Evolutionary conservation across 2,888 invertebrate genomes (phyloP).

Genomic region (Exocentrus adspersus): DNA sequence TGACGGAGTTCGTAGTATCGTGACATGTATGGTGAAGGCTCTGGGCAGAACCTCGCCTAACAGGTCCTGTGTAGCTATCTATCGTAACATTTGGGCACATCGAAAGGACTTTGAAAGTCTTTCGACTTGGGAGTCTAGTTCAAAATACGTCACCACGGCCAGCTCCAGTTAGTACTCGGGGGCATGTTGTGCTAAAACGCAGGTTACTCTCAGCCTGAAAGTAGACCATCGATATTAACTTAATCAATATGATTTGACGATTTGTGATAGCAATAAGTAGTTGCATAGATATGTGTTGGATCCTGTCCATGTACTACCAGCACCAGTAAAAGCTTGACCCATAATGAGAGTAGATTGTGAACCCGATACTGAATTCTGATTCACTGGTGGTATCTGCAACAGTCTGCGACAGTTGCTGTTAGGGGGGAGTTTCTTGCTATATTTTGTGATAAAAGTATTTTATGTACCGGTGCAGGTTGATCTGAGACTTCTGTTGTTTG

Average conservation of each 20-base stretch:
- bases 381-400: constrained; percentile 50
- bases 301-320: constrained; percentile 84
- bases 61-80: constrained; percentile 94
- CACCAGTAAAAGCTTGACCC: constrained; percentile 59
- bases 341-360: constrained; percentile 52
- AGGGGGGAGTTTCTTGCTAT: constrained; percentile 60
- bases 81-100: constrained; percentile 93
- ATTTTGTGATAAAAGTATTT: no score
- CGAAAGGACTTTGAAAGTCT: constrained; percentile 89
- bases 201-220: no score
- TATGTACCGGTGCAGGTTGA: constrained; percentile 46
- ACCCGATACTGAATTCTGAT: constrained; percentile 46
- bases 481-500: constrained; percentile 53
- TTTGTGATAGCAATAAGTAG: constrained; percentile 68
- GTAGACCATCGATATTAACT: constrained; percentile 68
- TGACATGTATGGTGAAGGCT: no score
- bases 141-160: constrained; percentile 99
- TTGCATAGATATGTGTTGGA: constrained; percentile 88
- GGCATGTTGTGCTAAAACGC: constrained; percentile 88
- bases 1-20: no score
- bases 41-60: no score
- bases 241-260: constrained; percentile 58
- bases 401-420: constrained; percentile 66
- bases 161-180: constrained; percentile 99
- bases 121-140: constrained; percentile 96